Evolutionary conservation across 1,140 invertebrate species (phyloP), one percentile per base, ranked within the genome.

Genomic region (Trichonephila inaurata): DNA sequence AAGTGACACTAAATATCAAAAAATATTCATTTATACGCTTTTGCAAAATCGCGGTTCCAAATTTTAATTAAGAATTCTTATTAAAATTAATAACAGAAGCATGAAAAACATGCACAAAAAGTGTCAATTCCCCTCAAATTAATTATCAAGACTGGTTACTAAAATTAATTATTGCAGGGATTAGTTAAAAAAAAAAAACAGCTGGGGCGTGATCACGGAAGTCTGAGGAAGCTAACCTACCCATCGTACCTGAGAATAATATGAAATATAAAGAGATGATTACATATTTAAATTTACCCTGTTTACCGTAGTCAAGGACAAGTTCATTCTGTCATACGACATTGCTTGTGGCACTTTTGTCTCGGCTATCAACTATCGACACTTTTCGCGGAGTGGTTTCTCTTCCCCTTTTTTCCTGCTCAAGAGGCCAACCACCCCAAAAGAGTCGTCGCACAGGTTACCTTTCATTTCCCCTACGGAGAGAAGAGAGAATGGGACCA

Each of bases 371-470:
- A 51, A 2, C 44, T 7, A 60, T 51, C 24, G 82, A 83, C 82
- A 58, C 51, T 83, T 51, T 51, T 83, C 4, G 82, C 44, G 58
- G 28, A 14, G 16, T 18, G 12, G 16, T 77, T 28, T 77, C 28
- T 77, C 24, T 24, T 72, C 69, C 24, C 28, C 24, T 72, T 72
- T 40, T 77, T 77, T 28, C 69, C 28, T 28, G 10, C 28, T 33
- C 82, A 14, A 83, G 19, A 83, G 82, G 82, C 82, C 82, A 83
- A n/a, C 82, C 82, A 83, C 82, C 82, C 82, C 82, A 83, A 62
- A 69, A 40, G 51, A 83, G 82, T 83, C 40, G 82, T 83, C 82
- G 51, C 28, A 77, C 24, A 33, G 69, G 69, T 77, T 77, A 77
- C 12, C 28, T 77, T 28, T 72, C 69, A 18, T 28, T 72, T 72